These are phyloP conservation scores for Eubasilissa regina DNA, from an alignment of 1,140 invertebrate species.

Conservation along the genomic window DNA sequence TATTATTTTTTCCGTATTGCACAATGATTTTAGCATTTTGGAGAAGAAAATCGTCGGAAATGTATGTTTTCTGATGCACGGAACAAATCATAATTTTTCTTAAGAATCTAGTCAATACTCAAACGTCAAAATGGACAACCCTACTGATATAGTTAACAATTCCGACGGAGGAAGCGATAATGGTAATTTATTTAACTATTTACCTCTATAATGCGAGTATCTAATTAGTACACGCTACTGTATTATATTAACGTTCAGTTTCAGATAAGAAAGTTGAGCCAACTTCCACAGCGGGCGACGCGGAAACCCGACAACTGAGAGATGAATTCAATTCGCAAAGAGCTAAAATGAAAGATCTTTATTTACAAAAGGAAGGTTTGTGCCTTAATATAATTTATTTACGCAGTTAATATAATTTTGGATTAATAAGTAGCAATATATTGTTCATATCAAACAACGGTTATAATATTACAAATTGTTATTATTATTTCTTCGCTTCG, in stretches of 20 bases:
- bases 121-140: conserved; percentile 50
- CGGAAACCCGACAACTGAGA: conserved; percentile 79
- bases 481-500: too few species aligned
- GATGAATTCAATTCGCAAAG: conserved; percentile 91
- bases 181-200: conserved; percentile 35
- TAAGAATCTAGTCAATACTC: not conserved
- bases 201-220: not conserved
- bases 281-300: conserved; percentile 62
- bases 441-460: too few species aligned
- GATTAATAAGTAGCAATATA: too few species aligned
- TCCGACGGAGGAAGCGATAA: conserved; percentile 46
- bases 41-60: conserved; percentile 24
- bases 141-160: conserved; percentile 39
- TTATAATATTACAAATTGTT: too few species aligned
- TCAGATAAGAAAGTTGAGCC: conserved; percentile 41
- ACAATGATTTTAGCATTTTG: conserved; percentile 31
- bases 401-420: not conserved
- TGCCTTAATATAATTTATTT: not conserved
- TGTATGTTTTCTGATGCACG: conserved; percentile 5
- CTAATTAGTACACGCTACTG: not conserved
- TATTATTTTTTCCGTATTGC: conserved; percentile 22
- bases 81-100: conserved; percentile 3
- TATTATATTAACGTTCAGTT: conserved; percentile 23
- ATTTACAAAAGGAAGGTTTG: conserved; percentile 93
- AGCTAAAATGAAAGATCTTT: conserved; percentile 93